Evolutionary conservation across 2,888 invertebrate genomes (phyloP).

Genomic region (Plebejus argus): DNA sequence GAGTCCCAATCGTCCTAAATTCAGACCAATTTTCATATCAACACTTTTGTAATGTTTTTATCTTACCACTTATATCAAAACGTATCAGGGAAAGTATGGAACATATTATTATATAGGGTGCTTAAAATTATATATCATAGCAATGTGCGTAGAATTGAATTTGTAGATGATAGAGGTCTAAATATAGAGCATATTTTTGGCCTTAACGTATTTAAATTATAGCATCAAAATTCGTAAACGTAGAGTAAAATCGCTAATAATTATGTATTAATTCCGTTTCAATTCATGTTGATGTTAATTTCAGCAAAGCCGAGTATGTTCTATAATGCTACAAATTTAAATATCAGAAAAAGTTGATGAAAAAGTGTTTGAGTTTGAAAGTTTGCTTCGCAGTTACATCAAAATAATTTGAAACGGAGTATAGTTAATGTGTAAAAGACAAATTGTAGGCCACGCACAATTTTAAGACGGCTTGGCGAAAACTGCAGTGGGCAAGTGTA

Average conservation of each 20-base stretch:
- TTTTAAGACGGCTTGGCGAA: neutral
- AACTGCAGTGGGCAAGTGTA: neutral
- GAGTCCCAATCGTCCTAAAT: conserved; percentile 31
- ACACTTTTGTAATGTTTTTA: conserved; percentile 27
- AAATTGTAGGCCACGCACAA: neutral
- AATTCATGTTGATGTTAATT: neutral
- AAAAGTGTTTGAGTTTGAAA: neutral
- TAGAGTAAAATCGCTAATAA: neutral
- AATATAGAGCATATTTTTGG: conserved; percentile 21
- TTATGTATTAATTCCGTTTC: neutral
- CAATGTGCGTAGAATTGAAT: conserved; percentile 59
- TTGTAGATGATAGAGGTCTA: conserved; percentile 35
- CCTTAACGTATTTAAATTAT: conserved; percentile 10
- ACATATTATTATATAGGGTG: conserved; percentile 32
- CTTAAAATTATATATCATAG: conserved; percentile 43
- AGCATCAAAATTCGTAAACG: neutral
- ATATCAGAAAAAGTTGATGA: neutral
- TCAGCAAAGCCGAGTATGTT: neutral
- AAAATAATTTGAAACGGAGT: neutral
- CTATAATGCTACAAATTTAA: neutral
- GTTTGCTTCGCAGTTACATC: neutral
- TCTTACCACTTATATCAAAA: conserved; percentile 26
- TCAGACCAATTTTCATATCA: conserved; percentile 33
- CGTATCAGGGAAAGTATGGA: conserved; percentile 26
- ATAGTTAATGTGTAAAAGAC: neutral